Evolutionary conservation across 2,113 vertebrate genomes (phyloP).

Genomic region (Chaenogobius annularis): DNA sequence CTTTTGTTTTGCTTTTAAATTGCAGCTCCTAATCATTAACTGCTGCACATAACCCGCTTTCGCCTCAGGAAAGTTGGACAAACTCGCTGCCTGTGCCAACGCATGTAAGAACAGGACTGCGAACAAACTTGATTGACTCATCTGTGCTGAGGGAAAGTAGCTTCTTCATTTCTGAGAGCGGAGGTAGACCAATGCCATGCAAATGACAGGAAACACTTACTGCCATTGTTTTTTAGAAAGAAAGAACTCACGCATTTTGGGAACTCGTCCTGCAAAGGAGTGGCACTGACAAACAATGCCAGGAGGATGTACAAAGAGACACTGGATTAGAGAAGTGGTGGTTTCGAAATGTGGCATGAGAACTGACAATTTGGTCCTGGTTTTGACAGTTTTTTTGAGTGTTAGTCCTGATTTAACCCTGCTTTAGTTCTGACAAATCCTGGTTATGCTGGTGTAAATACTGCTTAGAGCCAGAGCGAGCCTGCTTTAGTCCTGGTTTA

Average conservation of each 20-base stretch:
- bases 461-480: too few relatives aligned
- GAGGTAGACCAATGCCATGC: slow-evolving; percentile 31
- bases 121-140: slow-evolving; percentile 26
- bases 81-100: slow-evolving; percentile 24
- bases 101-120: slow-evolving; percentile 17
- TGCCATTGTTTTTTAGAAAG: slow-evolving; percentile 40
- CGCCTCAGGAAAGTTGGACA: slow-evolving; percentile 35
- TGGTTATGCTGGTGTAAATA: not conserved
- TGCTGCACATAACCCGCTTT: slow-evolving; percentile 5
- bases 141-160: slow-evolving; percentile 4
- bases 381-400: not conserved
- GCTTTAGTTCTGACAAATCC: not conserved
- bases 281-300: slow-evolving; percentile 44
- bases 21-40: slow-evolving; percentile 57
- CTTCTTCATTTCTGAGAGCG: slow-evolving; percentile 23
- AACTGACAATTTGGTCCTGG: not conserved
- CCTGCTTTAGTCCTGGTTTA: not conserved
- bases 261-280: slow-evolving; percentile 45
- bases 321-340: slow-evolving; percentile 4
- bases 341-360: not conserved
- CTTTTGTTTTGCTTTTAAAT: slow-evolving; percentile 49
- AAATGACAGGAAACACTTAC: slow-evolving; percentile 63
- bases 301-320: slow-evolving; percentile 22
- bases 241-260: slow-evolving; percentile 34
- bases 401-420: not conserved